Evolutionary conservation across 2,888 invertebrate genomes (phyloP).

Genomic region (Phortica magna): DNA sequence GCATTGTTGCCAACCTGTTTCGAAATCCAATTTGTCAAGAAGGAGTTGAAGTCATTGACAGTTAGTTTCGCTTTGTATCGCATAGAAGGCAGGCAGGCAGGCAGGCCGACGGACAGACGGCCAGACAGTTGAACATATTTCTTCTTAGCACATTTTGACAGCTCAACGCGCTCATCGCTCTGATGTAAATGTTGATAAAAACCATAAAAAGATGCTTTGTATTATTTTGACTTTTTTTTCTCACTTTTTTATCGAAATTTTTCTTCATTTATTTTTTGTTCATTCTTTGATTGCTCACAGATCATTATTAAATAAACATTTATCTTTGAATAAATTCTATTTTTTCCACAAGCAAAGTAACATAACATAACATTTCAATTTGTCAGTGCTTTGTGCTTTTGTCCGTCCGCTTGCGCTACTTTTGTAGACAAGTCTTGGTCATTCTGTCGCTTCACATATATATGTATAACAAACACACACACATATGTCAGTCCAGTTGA

Average conservation of each 20-base stretch:
- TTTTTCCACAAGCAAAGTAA: neutral
- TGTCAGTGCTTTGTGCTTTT: conserved; percentile 16
- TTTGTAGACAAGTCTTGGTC: neutral
- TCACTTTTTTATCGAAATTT: neutral
- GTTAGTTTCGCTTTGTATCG: neutral
- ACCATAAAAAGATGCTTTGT: too few species aligned
- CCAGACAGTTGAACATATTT: neutral
- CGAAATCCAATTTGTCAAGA: conserved; percentile 22
- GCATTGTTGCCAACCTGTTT: conserved; percentile 11
- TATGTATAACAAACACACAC: too few species aligned
- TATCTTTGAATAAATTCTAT: neutral
- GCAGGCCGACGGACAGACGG: neutral
- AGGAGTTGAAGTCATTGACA: conserved; percentile 23
- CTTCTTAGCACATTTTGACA: neutral
- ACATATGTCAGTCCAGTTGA: neutral
- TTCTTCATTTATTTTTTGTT: neutral
- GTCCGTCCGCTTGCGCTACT: too few species aligned
- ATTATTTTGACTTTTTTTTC: too few species aligned
- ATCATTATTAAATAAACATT: neutral
- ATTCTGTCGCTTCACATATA: neutral
- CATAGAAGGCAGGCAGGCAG: neutral
- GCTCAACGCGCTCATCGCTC: neutral
- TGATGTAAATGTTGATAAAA: neutral
- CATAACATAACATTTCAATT: conserved; percentile 25
- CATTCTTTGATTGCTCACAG: neutral